Conservation (phyloP, 2,113 vertebrate species). For the Pluvianellus socialis region DNA sequence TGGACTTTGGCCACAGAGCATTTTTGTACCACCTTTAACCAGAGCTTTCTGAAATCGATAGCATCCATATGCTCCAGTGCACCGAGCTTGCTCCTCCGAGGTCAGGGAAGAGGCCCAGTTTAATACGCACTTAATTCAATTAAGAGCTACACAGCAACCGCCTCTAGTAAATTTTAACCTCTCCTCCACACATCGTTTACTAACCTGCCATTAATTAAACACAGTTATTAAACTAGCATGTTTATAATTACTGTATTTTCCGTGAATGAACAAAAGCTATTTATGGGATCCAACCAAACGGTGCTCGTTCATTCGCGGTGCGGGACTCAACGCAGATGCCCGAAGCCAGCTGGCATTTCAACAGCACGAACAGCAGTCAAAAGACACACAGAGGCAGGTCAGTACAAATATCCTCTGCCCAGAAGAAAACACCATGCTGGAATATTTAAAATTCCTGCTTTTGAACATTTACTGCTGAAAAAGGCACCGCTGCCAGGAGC, state of each 20-base stretch:
- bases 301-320: neutral
- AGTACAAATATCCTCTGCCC: neutral
- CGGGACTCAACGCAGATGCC: fast-evolving
- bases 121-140: conserved; percentile 47
- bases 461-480: conserved; percentile 5
- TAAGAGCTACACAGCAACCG: conserved; percentile 4
- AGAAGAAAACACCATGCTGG: neutral
- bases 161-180: conserved; percentile 43
- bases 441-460: conserved; percentile 4
- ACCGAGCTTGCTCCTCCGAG: neutral
- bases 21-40: conserved; percentile 12
- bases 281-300: neutral
- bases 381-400: neutral
- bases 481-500: neutral
- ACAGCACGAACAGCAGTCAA: conserved; percentile 28
- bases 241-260: conserved; percentile 38
- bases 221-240: neutral
- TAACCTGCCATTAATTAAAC: conserved; percentile 21
- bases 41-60: conserved; percentile 32
- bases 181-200: neutral
- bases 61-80: neutral
- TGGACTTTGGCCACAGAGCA: neutral
- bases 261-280: conserved; percentile 54
- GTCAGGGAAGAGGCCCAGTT: neutral
- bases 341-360: neutral